Conservation (phyloP, 2,797 vertebrate species). For the Agapornis canus region DNA sequence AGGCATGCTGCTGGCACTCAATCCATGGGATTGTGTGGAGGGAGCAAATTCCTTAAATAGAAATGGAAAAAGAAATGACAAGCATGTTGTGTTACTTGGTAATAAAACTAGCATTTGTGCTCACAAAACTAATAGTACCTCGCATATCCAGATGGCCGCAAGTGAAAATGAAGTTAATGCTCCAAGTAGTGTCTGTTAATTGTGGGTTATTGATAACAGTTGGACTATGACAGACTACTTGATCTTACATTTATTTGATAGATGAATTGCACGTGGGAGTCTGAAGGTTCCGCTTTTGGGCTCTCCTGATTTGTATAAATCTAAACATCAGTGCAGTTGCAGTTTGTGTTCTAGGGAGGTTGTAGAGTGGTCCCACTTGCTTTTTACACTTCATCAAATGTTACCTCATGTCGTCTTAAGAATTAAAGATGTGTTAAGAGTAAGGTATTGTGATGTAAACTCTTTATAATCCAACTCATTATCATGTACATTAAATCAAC, state of each 20-base stretch:
- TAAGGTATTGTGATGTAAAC: neutral
- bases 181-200: neutral
- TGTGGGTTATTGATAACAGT: neutral
- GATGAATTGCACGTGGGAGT: neutral
- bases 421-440: neutral
- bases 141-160: constrained; percentile 16
- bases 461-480: neutral
- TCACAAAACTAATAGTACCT: constrained; percentile 20
- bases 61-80: constrained; percentile 50
- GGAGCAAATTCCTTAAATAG: constrained; percentile 63
- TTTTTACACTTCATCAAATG: neutral
- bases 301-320: neutral
- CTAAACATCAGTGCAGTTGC: neutral
- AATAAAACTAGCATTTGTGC: constrained; percentile 11
- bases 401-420: neutral
- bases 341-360: neutral
- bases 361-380: neutral
- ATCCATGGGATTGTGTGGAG: constrained; percentile 40
- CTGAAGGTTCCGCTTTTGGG: neutral
- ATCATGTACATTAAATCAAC: neutral
- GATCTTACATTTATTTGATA: neutral
- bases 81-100: constrained; percentile 48
- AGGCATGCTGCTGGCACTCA: neutral
- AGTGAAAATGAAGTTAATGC: constrained; percentile 38
- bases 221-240: neutral